Percentiles rank a stretch among this genome's conserved stretches.
Evolutionary conservation across 2,797 vertebrate genomes (phyloP).

Genomic region (Hippocampus kuda): DNA sequence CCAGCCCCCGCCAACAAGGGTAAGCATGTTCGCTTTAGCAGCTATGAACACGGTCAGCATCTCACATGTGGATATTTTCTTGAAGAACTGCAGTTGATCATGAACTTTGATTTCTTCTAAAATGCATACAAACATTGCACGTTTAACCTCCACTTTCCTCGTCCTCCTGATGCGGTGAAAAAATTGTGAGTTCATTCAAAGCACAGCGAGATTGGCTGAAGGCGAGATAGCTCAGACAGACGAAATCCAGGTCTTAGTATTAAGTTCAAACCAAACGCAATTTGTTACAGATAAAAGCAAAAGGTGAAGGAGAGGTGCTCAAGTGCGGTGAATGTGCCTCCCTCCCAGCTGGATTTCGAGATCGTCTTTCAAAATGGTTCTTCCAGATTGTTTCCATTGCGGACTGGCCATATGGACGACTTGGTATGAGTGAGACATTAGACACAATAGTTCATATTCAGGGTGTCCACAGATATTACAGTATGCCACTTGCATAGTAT

Average conservation of each 20-base stretch:
- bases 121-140: background rate
- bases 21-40: background rate
- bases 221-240: background rate
- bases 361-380: constrained; percentile 26
- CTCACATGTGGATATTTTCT: background rate
- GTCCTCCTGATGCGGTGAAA: background rate
- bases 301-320: constrained; percentile 5
- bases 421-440: background rate
- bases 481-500: background rate
- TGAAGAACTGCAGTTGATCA: background rate
- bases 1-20: background rate
- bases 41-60: background rate
- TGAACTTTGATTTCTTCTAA: background rate
- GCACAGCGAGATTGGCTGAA: background rate
- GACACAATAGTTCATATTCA: background rate
- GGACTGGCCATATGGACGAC: constrained; percentile 16
- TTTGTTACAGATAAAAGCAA: constrained; percentile 7
- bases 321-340: background rate
- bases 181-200: background rate
- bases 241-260: constrained; percentile 7
- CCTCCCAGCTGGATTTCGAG: constrained; percentile 12
- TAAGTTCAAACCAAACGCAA: background rate
- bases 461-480: background rate
- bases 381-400: constrained; percentile 18
- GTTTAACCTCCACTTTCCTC: background rate